A percentile compares a stretch with the other conserved stretches of the same genome.
Evolutionary conservation across 2,113 vertebrate species (phyloP).

Genomic region (Ameiurus melas): DNA sequence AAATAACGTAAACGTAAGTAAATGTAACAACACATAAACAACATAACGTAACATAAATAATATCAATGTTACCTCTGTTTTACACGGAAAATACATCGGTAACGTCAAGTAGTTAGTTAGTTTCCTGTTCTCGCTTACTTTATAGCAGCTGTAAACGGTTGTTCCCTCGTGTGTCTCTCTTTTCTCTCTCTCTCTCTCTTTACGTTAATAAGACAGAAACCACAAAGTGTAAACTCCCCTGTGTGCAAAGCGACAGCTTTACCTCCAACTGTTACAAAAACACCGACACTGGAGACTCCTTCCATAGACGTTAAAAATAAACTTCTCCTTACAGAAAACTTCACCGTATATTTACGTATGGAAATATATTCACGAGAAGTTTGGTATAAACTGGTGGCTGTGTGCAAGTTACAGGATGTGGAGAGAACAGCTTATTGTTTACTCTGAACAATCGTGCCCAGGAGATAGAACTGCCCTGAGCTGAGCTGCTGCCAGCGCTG

Average conservation of each 20-base stretch:
- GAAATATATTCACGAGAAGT: too few relatives aligned
- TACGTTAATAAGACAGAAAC: background rate
- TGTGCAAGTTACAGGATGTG: background rate
- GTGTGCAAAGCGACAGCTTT: background rate
- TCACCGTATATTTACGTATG: background rate
- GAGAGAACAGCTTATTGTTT: slow-evolving; percentile 32
- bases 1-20: too few relatives aligned
- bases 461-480: slow-evolving; percentile 17
- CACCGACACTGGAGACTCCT: background rate
- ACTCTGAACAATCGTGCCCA: slow-evolving; percentile 12
- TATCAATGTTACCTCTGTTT: background rate
- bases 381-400: background rate
- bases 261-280: background rate
- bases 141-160: background rate
- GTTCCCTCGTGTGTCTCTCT: background rate
- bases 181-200: background rate
- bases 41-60: too few relatives aligned
- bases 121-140: background rate
- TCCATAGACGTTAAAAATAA: background rate
- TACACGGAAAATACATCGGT: too few relatives aligned
- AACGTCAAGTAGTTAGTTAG: too few relatives aligned
- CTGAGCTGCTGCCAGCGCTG: slow-evolving; percentile 31
- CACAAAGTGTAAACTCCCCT: background rate
- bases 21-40: too few relatives aligned
- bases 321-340: background rate